These are phyloP conservation scores for Drosophila rhopaloa DNA, from an alignment of 1,140 invertebrate species.

Conservation along the genomic window DNA sequence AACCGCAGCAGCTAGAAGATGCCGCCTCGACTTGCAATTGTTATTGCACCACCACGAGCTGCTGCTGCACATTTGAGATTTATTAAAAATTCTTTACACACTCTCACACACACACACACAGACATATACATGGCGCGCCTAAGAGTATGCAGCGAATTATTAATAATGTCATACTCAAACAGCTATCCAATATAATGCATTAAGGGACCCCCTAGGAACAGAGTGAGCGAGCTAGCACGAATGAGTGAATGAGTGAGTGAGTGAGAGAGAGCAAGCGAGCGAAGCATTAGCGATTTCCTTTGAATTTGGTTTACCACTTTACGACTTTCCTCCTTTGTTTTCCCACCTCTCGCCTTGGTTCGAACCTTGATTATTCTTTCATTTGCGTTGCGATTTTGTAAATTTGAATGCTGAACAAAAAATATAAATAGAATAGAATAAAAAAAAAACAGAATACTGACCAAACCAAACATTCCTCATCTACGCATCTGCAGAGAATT, in stretches of 20 bases:
- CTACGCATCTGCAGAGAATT: constrained; percentile 95
- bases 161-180: constrained; percentile 83
- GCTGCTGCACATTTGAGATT: constrained; percentile 82
- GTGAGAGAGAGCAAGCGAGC: constrained; percentile 12
- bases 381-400: constrained; percentile 60
- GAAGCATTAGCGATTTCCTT: constrained; percentile 48
- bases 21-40: constrained; percentile 71
- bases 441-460: constrained; percentile 69
- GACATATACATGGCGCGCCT: constrained; percentile 45
- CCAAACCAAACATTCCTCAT: constrained; percentile 80
- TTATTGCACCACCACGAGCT: constrained; percentile 49
- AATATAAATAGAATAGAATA: constrained; percentile 40
- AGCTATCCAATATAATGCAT: constrained; percentile 80
- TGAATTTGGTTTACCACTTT: constrained; percentile 59
- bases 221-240: constrained; percentile 13
- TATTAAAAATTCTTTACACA: constrained; percentile 84
- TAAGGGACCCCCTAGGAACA: constrained; percentile 59
- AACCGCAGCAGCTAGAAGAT: constrained; percentile 52
- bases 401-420: constrained; percentile 75
- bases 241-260: constrained; percentile 5
- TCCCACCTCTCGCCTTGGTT: constrained; percentile 19
- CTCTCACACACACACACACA: constrained; percentile 23
- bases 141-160: constrained; percentile 80
- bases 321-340: constrained; percentile 25
- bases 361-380: constrained; percentile 20